Evolutionary conservation across 2,797 vertebrate species (phyloP).

Genomic region (Chelon labrosus): DNA sequence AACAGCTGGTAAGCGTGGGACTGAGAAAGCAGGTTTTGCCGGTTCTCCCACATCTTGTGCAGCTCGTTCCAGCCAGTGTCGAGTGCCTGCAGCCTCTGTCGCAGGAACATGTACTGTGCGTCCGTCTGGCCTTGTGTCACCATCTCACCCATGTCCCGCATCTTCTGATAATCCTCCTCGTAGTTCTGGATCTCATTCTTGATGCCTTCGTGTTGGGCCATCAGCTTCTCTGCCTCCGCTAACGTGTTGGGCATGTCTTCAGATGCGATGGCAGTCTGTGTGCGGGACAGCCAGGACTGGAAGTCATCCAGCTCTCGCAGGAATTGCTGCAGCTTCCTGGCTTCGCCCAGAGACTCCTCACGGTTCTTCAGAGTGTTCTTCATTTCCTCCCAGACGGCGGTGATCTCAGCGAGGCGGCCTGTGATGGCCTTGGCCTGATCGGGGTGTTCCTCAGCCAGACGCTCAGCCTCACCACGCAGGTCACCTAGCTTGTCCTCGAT

Average conservation of each 20-base stretch:
- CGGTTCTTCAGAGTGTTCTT: constrained; percentile 94
- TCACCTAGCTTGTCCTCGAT: constrained; percentile 96
- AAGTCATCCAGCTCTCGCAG: constrained; percentile 97
- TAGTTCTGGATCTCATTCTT: constrained; percentile 98
- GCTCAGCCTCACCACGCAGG: constrained; percentile 90
- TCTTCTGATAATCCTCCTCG: constrained; percentile 98
- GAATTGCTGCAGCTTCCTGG: constrained; percentile 98
- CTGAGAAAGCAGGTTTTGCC: constrained; percentile 96
- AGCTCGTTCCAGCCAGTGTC: constrained; percentile 99
- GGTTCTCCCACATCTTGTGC: constrained; percentile 99
- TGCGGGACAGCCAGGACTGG: constrained; percentile 97
- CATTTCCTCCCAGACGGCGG: constrained; percentile 95
- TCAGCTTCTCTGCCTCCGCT: constrained; percentile 95
- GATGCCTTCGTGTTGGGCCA: constrained; percentile 95
- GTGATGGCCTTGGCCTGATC: constrained; percentile 95
- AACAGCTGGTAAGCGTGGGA: constrained; percentile 97
- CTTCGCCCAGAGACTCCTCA: constrained; percentile 96
- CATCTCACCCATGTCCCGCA: constrained; percentile 99
- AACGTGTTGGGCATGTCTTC: constrained; percentile 98
- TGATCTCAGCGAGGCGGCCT: constrained; percentile 92
- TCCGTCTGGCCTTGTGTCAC: constrained; percentile 98
- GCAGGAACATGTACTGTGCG: constrained; percentile 98
- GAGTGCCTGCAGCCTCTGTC: constrained; percentile 95
- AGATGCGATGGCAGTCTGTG: constrained; percentile 96
- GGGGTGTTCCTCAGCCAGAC: constrained; percentile 91